Conservation (phyloP, 2,113 vertebrate genomes). For the Salvator merianae region DNA sequence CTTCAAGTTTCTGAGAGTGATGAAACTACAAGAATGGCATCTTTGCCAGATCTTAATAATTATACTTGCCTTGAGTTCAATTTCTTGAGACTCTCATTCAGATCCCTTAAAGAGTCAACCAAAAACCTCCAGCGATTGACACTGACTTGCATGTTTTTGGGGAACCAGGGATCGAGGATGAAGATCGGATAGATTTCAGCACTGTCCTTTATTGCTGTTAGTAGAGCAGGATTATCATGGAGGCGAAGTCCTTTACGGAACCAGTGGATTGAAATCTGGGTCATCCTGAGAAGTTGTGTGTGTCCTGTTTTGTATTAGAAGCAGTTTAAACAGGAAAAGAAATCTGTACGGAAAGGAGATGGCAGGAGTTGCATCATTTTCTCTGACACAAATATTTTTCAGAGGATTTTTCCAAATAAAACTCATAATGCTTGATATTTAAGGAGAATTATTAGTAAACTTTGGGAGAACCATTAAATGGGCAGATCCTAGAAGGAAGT, state of each 20-base stretch:
- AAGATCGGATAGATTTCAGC: constrained; percentile 72
- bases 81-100: constrained; percentile 73
- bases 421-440: too few relatives aligned
- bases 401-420: not conserved
- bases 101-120: constrained; percentile 64
- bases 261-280: constrained; percentile 73
- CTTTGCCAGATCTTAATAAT: too few relatives aligned
- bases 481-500: not conserved
- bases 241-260: constrained; percentile 77
- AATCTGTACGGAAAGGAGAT: not conserved
- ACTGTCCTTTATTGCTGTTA: constrained; percentile 66
- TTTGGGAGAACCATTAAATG: not conserved
- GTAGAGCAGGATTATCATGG: constrained; percentile 74
- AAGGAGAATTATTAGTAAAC: not conserved
- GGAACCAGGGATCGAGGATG: constrained; percentile 69
- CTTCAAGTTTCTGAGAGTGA: too few relatives aligned
- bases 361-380: too few relatives aligned
- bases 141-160: constrained; percentile 48
- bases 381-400: not conserved
- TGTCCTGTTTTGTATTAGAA: not conserved
- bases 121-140: constrained; percentile 70
- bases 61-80: constrained; percentile 70
- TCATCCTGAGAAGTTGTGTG: constrained; percentile 43
- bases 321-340: not conserved
- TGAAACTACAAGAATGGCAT: too few relatives aligned